Base-by-base conservation (phyloP, 2,888 invertebrate genomes). In the Sepiola atlantica region DNA sequence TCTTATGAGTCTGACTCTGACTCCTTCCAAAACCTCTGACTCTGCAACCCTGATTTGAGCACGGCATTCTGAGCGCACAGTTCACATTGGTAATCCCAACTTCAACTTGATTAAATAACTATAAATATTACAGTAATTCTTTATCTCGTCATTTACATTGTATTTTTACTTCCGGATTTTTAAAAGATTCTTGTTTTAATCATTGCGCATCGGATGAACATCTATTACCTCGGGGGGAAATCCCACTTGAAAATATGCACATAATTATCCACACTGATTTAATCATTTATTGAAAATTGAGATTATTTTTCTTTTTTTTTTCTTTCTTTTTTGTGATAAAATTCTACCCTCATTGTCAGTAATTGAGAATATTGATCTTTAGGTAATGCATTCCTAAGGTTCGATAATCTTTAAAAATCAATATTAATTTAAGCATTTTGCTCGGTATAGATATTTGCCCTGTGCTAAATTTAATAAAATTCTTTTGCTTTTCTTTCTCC, bases 311-410 rank as follows among this genome's bases (percentile, higher is more conserved):
- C 10, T 61, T 24, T 28, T 61, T 77, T 77, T 77, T 61, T 61
- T 21, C 61, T 61, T 61, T 24, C 28, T 61, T 61, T 10, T 61
- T 61, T n/a, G 77, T 32, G n/a, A 77, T 77, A n/a, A 32, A 28
- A 77, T 77, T 77, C n/a, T 14, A 77, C 16, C 77, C 61, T 77
- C n/a, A 10, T 32, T 77, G 77, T 18, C 77, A 32, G 77, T 77
- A 77, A 77, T 77, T 77, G n/a, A 77, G 77, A 77, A 32, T 77
- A 77, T 77, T 77, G 77, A 77, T 77, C 77, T 77, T 77, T n/a
- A 77, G 77, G 77, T 77, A n/a, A 32, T 61, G 21, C 61, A 21
- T 61, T 61, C 28, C 61, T 77, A 77, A 32, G 14, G n/a, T 77
- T 77, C n/a, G 32, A 32, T 77, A n/a, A 77, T n/a, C 77, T 77